These are phyloP conservation scores for Idaea aversata DNA, from an alignment of 2,888 invertebrate genomes.

Conservation along the genomic window DNA sequence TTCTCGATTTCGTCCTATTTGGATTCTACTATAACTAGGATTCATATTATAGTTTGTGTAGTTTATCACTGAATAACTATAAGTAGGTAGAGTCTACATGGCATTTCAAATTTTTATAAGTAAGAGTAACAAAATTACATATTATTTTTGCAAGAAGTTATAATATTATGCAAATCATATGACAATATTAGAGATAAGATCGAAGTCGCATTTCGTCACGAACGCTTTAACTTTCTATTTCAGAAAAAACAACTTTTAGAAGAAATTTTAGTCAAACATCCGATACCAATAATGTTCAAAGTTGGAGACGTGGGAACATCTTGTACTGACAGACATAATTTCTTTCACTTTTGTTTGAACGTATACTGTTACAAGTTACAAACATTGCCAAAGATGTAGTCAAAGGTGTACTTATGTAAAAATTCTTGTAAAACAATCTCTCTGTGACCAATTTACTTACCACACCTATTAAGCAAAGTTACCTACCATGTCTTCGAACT, in stretches of 20 bases:
- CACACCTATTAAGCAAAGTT: too few species aligned
- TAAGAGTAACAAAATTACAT: not conserved
- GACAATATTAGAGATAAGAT: not conserved
- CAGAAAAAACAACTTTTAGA: not conserved
- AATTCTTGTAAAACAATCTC: not conserved
- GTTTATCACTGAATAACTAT: too few species aligned
- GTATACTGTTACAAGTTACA: not conserved
- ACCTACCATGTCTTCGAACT: too few species aligned
- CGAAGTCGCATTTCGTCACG: not conserved
- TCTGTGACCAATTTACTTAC: not conserved
- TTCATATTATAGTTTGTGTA: too few species aligned
- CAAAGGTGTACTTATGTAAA: not conserved
- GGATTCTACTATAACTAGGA: too few species aligned
- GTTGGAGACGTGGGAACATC: not conserved
- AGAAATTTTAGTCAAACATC: not conserved
- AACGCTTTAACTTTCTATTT: not conserved
- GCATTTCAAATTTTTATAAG: not conserved
- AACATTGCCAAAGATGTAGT: not conserved
- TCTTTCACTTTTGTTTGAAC: not conserved
- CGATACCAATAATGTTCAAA: not conserved
- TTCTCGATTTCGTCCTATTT: too few species aligned
- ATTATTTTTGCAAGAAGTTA: not conserved
- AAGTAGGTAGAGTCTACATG: too few species aligned
- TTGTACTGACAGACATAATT: not conserved
- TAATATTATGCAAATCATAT: not conserved